These are phyloP conservation scores for Troides oblongomaculatus DNA, from an alignment of 2,888 invertebrate species.

Conservation along the genomic window DNA sequence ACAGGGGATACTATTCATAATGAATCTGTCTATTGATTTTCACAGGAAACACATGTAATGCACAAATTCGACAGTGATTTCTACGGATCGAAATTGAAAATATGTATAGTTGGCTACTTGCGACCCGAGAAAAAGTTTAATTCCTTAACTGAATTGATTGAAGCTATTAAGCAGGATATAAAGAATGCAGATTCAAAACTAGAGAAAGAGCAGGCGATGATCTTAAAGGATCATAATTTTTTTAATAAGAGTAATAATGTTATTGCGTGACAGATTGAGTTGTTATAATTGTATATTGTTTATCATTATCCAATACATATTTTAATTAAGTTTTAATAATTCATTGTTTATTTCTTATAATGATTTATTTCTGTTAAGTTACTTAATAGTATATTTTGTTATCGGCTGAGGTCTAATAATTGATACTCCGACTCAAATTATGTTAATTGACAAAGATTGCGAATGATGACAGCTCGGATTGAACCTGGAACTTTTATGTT, in stretches of 20 bases:
- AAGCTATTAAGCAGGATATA: constrained; percentile 90
- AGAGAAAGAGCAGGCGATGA: constrained; percentile 74
- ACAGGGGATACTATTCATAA: background rate
- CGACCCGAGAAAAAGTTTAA: constrained; percentile 91
- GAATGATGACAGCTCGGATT: too few species aligned
- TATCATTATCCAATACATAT: background rate
- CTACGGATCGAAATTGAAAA: constrained; percentile 89
- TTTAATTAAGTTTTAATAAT: background rate
- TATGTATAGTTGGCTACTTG: constrained; percentile 90
- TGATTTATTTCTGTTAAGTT: background rate
- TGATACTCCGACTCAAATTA: too few species aligned
- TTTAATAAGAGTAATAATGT: constrained; percentile 50
- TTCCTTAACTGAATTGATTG: constrained; percentile 86
- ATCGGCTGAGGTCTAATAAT: too few species aligned
- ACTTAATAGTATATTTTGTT: too few species aligned
- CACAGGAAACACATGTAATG: constrained; percentile 94
- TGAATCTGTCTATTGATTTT: constrained; percentile 32
- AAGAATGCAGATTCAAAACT: constrained; percentile 81
- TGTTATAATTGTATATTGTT: background rate
- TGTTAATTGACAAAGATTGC: too few species aligned
- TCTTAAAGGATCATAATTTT: constrained; percentile 76
- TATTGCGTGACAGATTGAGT: constrained; percentile 1
- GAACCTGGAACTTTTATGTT: too few species aligned
- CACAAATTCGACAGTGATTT: constrained; percentile 91
- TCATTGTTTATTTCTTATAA: background rate